Evolutionary conservation across 2,113 vertebrate species (phyloP).

Genomic region (Corythaixoides concolor): DNA sequence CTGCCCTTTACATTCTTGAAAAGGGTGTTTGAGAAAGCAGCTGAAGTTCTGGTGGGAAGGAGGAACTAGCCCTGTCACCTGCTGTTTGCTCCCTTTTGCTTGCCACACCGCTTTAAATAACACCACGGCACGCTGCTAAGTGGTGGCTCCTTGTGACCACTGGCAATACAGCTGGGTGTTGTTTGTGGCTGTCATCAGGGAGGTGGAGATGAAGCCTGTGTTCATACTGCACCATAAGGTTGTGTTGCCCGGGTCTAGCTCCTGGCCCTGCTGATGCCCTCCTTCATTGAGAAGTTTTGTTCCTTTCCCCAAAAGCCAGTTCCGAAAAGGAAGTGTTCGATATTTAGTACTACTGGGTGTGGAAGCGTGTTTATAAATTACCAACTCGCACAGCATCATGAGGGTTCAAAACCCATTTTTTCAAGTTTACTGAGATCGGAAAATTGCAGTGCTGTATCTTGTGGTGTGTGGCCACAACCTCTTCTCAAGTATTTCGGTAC

Average conservation of each 20-base stretch:
- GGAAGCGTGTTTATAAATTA: background rate
- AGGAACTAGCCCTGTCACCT: background rate
- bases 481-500: background rate
- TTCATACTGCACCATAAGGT: rapidly evolving
- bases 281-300: background rate
- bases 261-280: background rate
- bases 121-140: background rate
- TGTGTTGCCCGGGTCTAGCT: background rate
- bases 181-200: background rate
- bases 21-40: background rate
- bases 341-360: background rate
- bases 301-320: background rate
- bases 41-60: background rate
- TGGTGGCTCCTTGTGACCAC: background rate
- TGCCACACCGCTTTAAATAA: background rate
- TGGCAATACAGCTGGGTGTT: background rate
- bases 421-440: background rate
- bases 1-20: background rate
- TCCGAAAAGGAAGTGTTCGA: background rate
- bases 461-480: background rate
- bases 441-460: background rate
- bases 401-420: background rate
- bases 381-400: background rate
- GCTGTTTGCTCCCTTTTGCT: background rate
- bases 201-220: background rate